Conservation (phyloP, 2,888 invertebrate genomes). For the Therioaphis trifolii region DNA sequence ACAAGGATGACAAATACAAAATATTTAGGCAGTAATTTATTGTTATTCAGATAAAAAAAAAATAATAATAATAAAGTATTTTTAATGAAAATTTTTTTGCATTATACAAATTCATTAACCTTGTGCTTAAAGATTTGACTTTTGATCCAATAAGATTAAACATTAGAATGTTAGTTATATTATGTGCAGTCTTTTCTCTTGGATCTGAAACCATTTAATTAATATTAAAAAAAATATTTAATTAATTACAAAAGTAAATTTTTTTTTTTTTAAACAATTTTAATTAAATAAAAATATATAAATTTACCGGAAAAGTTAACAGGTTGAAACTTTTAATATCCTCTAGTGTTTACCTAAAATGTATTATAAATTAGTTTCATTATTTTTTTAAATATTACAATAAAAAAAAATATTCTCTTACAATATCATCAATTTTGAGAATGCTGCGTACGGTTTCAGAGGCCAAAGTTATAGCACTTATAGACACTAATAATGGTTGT, state of each 20-base stretch:
- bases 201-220: conserved; percentile 34
- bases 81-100: too few species aligned
- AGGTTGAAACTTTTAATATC: conserved; percentile 27
- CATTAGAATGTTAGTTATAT: conserved; percentile 56
- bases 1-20: conserved; percentile 34
- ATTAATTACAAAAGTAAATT: too few species aligned
- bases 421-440: conserved; percentile 99
- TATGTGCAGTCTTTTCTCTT: conserved; percentile 55
- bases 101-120: conserved; percentile 14
- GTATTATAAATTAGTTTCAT: not conserved
- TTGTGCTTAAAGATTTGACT: conserved; percentile 1
- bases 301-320: conserved; percentile 45
- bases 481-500: conserved; percentile 95
- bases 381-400: not conserved
- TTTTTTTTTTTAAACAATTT: too few species aligned
- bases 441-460: conserved; percentile 97
- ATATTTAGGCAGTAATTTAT: conserved; percentile 34
- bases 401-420: conserved; percentile 71
- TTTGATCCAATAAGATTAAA: conserved; percentile 43
- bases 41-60: too few species aligned
- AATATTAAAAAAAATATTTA: not conserved
- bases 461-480: conserved; percentile 91
- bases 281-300: not conserved
- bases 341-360: conserved; percentile 58
- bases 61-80: too few species aligned